Base-by-base conservation (phyloP, 2,888 invertebrate genomes). In the Drosophila basisetae region DNA sequence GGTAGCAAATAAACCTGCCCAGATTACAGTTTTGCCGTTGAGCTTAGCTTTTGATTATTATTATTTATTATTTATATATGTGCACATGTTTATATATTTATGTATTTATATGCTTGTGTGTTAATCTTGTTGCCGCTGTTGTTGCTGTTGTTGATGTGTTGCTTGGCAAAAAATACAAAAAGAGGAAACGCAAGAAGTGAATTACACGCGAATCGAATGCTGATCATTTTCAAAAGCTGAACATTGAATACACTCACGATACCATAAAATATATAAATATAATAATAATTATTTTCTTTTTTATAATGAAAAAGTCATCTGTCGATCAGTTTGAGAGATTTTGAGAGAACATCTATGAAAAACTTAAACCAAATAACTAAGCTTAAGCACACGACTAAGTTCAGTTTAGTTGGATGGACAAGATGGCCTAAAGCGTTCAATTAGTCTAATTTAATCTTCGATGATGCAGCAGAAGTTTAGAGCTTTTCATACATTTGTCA, bases 11-110 rank as follows among this genome's bases (percentile, higher is more conserved):
- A 73, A 85, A 83, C 84, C 78, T 70, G 87, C 70, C 80, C 76
- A 75, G 68, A 77, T 89, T 82, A 68, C 87, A 89, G 79, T 84
- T 87, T 84, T 82, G 56, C 22, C 56, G 58, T 64, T 49, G 52
- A 67, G 84, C 83, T 61, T 61, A 74, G 66, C 70, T 74, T 71
- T 87, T 84, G 80, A 84, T 87, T 79, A 84, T 89, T 87, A 47
- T 78, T 84, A 86, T 89, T 77, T 80, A 39, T 56, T 56, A 54
- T 55, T 37, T 25, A 37, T 84, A 83, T 84, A 68, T 89, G 74
- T 72, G 65, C 52, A 59, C 35, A 76, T 59, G 11, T 47, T 30
- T 52, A 25, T 63, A 37, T 68, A 22, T 22, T 22, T 22, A 22
- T 22, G 22, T 22, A 22, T 22, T 22, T 22, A 25, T 63, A 37